Evolutionary conservation across 1,140 invertebrate species (phyloP), one percentile per base, ranked within the genome.

Genomic region (Danaus plexippus): DNA sequence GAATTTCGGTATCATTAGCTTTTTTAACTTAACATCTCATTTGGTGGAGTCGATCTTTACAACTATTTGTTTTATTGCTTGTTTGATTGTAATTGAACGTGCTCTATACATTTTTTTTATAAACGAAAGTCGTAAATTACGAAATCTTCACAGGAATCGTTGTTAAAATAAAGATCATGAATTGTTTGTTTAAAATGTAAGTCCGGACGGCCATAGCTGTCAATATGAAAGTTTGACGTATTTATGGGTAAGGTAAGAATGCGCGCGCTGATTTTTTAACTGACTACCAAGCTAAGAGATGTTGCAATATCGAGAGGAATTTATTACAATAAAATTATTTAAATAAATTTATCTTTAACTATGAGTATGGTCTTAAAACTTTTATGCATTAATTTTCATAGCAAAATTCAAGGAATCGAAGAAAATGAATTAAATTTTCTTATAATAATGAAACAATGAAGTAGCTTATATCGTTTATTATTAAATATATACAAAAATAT

Each of bases 1-100:
- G 74, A 80, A 80, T 80, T 62, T 65, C 58, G 63, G 66, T 77
- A 75, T 75, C 72, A 80, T 78, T 80, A 78, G 64, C 54, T 69
- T 69, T 71, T 69, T 75, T 73, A 64, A 68, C 69, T 65, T 57
- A 74, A 68, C 63, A 63, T 66, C 66, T 74, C 64, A 74, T 75
- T 76, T 69, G 63, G 51, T 47, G 55, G 22, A 32, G 52, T 57
- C 51, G 64, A 67, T 69, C 64, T 67, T 74, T 73, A 65, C 53
- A 11, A 48, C 55, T 63, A 64, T 73, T 69, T 73, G 56, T 59
- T 65, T 61, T 65, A 53, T 65, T 58, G 50, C 53, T 53, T 43
- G 6, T 50, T 50, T 43, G 63, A 64, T 64, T 64, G 52, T 64
- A 54, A 54, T 45, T 12, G 43, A 52, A 43, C 52, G 48, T 32